Evolutionary conservation across 64 coral and sea anemone species (phyloP), one percentile per base, ranked within the genome.

Genomic region (Montipora sp.): DNA sequence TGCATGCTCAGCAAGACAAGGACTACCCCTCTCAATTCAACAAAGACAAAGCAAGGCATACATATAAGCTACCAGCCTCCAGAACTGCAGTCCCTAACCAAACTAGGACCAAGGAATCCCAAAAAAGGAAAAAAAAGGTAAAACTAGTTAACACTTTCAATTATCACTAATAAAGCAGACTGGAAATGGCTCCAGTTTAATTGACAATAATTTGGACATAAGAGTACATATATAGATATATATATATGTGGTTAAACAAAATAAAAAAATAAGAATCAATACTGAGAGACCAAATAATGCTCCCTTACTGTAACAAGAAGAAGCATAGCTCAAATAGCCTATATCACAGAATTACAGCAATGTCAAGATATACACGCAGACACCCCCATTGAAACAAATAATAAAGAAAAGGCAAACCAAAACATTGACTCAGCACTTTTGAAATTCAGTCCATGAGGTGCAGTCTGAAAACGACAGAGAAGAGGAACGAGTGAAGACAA

Each of bases 131-230:
- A 65, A 65, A 65, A 65, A 12, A 1, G 19, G 60, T 65, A 65
- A 65, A 65, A 65, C 60, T 65, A 65, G 60, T 65, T 65, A 65
- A 65, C 60, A 65, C 60, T 65, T 3, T 65, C 60, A 65, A 65
- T 65, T 65, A 65, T 65, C 60, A 65, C 60, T 65, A 65, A 65
- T 65, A 65, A 65, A 65, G 60, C 60, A 65, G 60, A 65, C 60
- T 65, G 60, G 60, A 65, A 0, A 65, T 65, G 60, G 60, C 4
- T 65, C 60, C 60, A 65, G 60, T 65, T 65, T 65, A 65, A 65
- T 65, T 65, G 60, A 65, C 60, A 65, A 65, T 13, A 65, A 65
- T 65, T 65, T 65, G 60, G 60, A 65, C 60, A 65, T 65, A 65
- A 65, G 60, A 18, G 60, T 65, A 65, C 11, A 65, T 65, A 65